Conservation (phyloP, 2,888 invertebrate species). For the Nipponacmea schrenckii region DNA sequence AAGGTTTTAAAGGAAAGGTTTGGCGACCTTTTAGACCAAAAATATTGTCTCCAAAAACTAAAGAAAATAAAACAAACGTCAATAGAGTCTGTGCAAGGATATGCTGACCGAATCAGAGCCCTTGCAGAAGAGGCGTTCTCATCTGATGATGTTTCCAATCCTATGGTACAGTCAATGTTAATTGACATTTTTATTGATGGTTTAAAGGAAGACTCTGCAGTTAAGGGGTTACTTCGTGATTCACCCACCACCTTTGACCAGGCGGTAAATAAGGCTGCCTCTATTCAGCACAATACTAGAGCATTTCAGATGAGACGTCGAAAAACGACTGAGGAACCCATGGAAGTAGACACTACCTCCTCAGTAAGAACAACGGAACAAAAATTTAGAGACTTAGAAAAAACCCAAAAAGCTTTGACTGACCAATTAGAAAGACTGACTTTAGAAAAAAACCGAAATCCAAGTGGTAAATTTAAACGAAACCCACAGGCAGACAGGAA, state of each 20-base stretch:
- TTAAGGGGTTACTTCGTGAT: background rate
- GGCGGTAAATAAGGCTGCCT: background rate
- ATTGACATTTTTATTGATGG: background rate
- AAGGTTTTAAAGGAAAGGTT: background rate
- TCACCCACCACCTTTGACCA: background rate
- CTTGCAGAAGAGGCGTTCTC: background rate
- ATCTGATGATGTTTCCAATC: background rate
- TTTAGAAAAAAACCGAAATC: too few species aligned
- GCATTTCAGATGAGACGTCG: background rate
- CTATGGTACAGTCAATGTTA: background rate
- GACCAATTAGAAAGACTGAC: too few species aligned
- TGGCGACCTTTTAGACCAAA: background rate
- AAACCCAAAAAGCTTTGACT: background rate
- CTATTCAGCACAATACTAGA: background rate
- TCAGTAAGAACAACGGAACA: background rate
- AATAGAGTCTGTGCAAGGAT: background rate
- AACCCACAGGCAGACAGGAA: too few species aligned
- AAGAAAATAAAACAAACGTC: background rate
- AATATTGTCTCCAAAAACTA: background rate
- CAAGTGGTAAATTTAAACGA: too few species aligned
- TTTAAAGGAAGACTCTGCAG: background rate
- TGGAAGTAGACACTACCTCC: background rate
- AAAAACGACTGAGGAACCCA: background rate
- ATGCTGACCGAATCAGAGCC: background rate
- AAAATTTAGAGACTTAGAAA: background rate